These are phyloP conservation scores for Corydoras sp. DNA, from an alignment of 2,113 vertebrate species.

Conservation along the genomic window DNA sequence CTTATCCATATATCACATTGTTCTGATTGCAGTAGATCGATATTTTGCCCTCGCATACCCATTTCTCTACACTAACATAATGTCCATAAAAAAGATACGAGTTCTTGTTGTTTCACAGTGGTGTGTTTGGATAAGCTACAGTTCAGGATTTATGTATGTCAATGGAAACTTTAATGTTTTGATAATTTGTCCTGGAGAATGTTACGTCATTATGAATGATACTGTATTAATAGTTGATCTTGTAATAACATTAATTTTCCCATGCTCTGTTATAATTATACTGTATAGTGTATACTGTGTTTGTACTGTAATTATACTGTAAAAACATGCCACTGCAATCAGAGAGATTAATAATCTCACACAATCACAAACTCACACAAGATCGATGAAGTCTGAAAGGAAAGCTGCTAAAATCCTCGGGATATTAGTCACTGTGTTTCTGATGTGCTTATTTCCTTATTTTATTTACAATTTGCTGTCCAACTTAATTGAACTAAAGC, in stretches of 20 bases:
- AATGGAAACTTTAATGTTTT: constrained; percentile 40
- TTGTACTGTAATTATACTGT: constrained; percentile 31
- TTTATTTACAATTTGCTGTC: constrained; percentile 11
- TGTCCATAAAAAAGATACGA: constrained; percentile 12
- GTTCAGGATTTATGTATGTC: constrained; percentile 10
- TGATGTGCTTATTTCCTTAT: constrained; percentile 32
- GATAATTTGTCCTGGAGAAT: constrained; percentile 2
- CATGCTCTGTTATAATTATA: constrained; percentile 30
- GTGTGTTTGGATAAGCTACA: constrained; percentile 6
- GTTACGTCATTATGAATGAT: not conserved
- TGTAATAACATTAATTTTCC: constrained; percentile 30
- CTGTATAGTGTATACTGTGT: no score
- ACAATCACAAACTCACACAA: not conserved
- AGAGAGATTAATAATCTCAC: constrained; percentile 5
- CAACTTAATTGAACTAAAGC: no score
- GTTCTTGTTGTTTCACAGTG: constrained; percentile 10
- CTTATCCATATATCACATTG: constrained; percentile 24
- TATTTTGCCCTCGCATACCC: constrained; percentile 33
- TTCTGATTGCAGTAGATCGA: constrained; percentile 39
- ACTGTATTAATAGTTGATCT: constrained; percentile 26
- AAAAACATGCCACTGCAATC: constrained; percentile 49
- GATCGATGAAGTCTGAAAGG: constrained; percentile 32
- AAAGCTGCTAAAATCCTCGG: constrained; percentile 40
- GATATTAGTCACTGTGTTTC: constrained; percentile 38
- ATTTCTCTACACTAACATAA: constrained; percentile 27